Base-by-base conservation (phyloP, 2,888 invertebrate species). In the Dromius quadrimaculatus region DNA sequence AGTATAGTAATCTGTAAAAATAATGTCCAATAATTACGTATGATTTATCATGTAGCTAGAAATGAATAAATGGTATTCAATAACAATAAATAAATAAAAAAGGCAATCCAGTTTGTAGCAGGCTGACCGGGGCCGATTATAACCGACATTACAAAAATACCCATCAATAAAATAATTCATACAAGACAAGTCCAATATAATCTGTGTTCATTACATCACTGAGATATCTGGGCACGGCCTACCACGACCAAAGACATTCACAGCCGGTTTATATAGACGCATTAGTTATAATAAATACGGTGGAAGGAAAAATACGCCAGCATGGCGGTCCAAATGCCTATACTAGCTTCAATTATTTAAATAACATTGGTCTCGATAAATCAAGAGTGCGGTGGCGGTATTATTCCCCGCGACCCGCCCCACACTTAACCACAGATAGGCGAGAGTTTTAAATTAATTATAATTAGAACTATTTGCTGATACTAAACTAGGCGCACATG, bases 351-450 rank as follows among this genome's bases (percentile, higher is more conserved):
- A 68, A 68, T 68, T 68, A 68, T 68, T 68, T 68, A 68, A 68
- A 68, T 68, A 68, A 68, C 68, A 68, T 68, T 68, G 68, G 32
- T 43, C 57, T 57, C 57, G 32, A 68, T 68, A 68, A 68, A 68
- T 68, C 68, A 68, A 68, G 19, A 11, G 13, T 38, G 38, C 38
- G 38, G 38, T 38, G 38, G 38, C n/a, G 4, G 38, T 38, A 6
- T 3, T 28, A 28, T 15, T 19, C 8, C 15, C 43, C n/a, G n/a
- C n/a, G n/a, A n/a, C n/a, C n/a, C n/a, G n/a, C n/a, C n/a, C n/a
- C n/a, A n/a, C n/a, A n/a, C n/a, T n/a, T n/a, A n/a, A n/a, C n/a
- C n/a, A n/a, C n/a, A n/a, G n/a, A n/a, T n/a, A n/a, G n/a, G n/a
- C n/a, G n/a, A n/a, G n/a, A n/a, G n/a, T n/a, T n/a, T n/a, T n/a